Evolutionary conservation across 1,140 invertebrate genomes (phyloP).

Genomic region (Leptopilina boulardi): DNA sequence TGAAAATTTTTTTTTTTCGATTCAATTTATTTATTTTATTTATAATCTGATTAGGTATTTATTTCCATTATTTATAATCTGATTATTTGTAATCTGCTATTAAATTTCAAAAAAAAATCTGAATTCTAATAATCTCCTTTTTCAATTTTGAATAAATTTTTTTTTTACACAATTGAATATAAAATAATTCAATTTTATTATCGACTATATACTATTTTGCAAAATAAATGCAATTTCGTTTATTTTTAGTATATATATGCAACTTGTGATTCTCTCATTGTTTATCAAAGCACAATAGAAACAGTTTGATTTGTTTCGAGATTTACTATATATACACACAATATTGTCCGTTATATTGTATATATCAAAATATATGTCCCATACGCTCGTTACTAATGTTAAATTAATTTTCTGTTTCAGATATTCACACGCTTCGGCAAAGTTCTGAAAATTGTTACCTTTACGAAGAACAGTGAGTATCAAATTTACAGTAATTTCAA

Average conservation of each 20-base stretch:
- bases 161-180: no score
- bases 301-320: background rate
- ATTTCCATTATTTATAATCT: no score
- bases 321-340: no score
- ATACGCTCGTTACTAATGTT: slow-evolving; percentile 14
- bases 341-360: background rate
- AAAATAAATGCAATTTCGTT: background rate
- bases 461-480: slow-evolving; percentile 99
- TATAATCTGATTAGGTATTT: no score
- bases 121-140: no score
- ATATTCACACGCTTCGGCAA: slow-evolving; percentile 99
- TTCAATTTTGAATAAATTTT: no score
- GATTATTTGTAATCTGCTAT: no score
- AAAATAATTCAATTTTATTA: no score
- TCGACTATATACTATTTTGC: background rate
- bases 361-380: background rate
- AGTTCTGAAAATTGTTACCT: slow-evolving; percentile 99
- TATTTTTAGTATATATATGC: no score
- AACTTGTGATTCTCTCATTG: background rate
- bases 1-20: no score
- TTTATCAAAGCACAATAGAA: background rate
- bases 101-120: no score
- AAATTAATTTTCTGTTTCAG: slow-evolving; percentile 79
- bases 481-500: background rate
- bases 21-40: no score